These are phyloP conservation scores for Octodonta nipae DNA, from an alignment of 2,888 invertebrate species.

Conservation along the genomic window DNA sequence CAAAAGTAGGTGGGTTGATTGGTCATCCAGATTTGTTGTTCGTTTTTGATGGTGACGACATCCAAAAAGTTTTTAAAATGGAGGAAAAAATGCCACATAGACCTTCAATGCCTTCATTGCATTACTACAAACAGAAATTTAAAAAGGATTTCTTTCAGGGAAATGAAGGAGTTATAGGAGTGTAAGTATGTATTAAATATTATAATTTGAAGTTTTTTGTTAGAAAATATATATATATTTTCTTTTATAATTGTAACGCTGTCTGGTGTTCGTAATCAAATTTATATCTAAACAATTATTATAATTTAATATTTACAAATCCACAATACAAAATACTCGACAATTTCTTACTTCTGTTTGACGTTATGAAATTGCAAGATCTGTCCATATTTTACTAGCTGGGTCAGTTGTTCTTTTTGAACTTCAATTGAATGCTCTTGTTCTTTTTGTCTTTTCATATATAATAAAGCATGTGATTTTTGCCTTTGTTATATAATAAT, in stretches of 20 bases:
- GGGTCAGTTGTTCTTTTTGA: too few relatives aligned
- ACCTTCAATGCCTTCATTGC: slow-evolving; percentile 60
- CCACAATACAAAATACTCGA: too few relatives aligned
- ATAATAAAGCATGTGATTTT: too few relatives aligned
- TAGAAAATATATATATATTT: slow-evolving; percentile 5
- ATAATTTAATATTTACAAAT: too few relatives aligned
- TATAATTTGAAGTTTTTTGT: not conserved
- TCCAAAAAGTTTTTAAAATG: slow-evolving; percentile 53
- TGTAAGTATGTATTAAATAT: slow-evolving; percentile 49
- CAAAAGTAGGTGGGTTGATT: slow-evolving; percentile 54
- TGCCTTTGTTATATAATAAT: too few relatives aligned
- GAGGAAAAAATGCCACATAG: slow-evolving; percentile 59
- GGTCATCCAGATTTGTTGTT: slow-evolving; percentile 66
- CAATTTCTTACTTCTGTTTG: too few relatives aligned
- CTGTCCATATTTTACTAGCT: too few relatives aligned
- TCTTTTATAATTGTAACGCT: slow-evolving; percentile 5
- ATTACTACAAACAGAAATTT: slow-evolving; percentile 56
- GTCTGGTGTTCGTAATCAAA: slow-evolving; percentile 1
- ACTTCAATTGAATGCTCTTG: too few relatives aligned
- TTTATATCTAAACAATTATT: too few relatives aligned
- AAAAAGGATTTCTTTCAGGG: slow-evolving; percentile 57
- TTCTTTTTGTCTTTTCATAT: too few relatives aligned
- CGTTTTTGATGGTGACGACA: slow-evolving; percentile 59
- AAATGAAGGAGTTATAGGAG: slow-evolving; percentile 59
- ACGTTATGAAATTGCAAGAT: too few relatives aligned